phyloP scores from a whole-genome alignment of 1,140 invertebrate genomes.

The Scaptomyza hsui region DNA sequence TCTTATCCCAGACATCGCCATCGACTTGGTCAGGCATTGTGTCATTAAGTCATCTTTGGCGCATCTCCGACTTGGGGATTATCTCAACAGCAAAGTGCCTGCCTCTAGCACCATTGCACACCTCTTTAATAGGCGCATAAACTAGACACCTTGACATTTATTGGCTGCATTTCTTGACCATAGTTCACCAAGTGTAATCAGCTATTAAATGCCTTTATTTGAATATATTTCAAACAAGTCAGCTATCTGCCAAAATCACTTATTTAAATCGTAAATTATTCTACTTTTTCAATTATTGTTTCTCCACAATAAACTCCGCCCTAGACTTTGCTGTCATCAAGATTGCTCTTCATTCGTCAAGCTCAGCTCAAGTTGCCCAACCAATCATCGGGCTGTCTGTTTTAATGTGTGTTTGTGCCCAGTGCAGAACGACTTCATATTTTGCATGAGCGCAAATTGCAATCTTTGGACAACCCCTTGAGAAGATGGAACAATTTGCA shows the following conservation, averaged over 20 bases:
- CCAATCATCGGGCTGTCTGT: conserved; percentile 38
- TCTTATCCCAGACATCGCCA: conserved; percentile 27
- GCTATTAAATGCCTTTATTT: conserved; percentile 44
- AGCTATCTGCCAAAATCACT: conserved; percentile 9
- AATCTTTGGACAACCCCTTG: conserved; percentile 25
- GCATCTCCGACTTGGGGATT: conserved; percentile 37
- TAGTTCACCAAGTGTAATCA: neutral
- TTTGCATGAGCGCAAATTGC: conserved; percentile 23
- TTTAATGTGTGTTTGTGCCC: conserved; percentile 8
- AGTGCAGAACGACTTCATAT: neutral
- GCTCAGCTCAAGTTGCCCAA: conserved; percentile 26
- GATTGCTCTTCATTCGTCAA: conserved; percentile 29
- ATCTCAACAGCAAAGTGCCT: conserved; percentile 32
- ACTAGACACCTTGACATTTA: conserved; percentile 59
- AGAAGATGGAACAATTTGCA: conserved; percentile 25
- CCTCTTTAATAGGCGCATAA: conserved; percentile 68
- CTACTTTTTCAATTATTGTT: too few relatives aligned
- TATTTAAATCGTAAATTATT: neutral
- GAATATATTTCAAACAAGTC: conserved; percentile 19
- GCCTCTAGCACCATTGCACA: conserved; percentile 24
- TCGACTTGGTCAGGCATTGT: conserved; percentile 50
- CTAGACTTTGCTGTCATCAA: conserved; percentile 11
- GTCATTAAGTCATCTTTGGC: conserved; percentile 68
- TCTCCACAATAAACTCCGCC: conserved; percentile 25
- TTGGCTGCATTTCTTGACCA: conserved; percentile 8